A percentile compares a stretch with the other conserved stretches of the same genome.
These are phyloP conservation scores for Falco peregrinus DNA, from an alignment of 2,797 vertebrate genomes.

Conservation along the genomic window DNA sequence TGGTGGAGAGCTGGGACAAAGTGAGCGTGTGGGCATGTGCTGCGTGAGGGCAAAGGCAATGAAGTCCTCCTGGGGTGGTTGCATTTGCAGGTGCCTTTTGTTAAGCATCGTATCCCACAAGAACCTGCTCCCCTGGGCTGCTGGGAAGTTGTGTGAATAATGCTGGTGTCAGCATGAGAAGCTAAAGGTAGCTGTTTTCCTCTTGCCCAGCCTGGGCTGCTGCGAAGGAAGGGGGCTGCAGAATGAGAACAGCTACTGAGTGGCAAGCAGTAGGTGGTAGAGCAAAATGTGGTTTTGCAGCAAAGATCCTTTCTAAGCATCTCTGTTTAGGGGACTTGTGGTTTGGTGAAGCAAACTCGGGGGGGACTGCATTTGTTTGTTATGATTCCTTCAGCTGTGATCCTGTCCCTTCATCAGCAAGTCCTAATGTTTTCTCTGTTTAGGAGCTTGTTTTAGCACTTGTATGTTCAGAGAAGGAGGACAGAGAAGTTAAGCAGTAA, in stretches of 20 bases:
- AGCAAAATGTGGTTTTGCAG: not conserved
- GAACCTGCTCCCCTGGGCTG: not conserved
- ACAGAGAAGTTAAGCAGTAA: not conserved
- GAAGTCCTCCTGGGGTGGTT: not conserved
- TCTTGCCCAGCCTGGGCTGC: accelerated
- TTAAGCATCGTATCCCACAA: not conserved
- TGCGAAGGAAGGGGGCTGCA: not conserved
- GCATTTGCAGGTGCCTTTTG: not conserved
- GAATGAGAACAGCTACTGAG: not conserved
- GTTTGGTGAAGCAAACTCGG: not conserved
- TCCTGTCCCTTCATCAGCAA: not conserved
- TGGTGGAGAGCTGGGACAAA: not conserved
- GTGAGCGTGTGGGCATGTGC: not conserved
- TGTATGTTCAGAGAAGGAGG: not conserved
- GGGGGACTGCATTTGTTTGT: not conserved
- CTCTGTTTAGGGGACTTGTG: not conserved
- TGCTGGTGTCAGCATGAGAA: not conserved
- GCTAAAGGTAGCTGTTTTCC: not conserved
- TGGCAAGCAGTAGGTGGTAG: not conserved
- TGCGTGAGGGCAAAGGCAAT: not conserved
- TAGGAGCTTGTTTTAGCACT: not conserved
- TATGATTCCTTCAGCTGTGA: not conserved
- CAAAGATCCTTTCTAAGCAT: not conserved
- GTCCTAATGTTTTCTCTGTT: not conserved
- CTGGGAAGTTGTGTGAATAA: not conserved